Evolutionary conservation across 2,797 vertebrate genomes (phyloP), one percentile per base, ranked within the genome.

Genomic region (Chanos chanos): DNA sequence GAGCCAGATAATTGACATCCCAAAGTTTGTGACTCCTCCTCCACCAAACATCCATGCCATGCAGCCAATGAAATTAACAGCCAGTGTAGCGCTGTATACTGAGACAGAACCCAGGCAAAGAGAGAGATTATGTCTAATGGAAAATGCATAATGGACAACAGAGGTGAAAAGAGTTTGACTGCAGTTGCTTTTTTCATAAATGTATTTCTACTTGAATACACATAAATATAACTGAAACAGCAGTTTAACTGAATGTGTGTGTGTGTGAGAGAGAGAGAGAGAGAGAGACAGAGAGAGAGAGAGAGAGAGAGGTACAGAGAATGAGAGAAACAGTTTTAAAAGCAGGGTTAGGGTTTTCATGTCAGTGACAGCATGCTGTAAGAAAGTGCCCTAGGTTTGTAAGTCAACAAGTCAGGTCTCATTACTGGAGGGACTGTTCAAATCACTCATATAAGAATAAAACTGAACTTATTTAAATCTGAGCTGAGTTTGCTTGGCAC

Each of bases 11-110:
- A 99, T 93, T 71, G 97, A 90, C 86, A 99, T 88, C 77, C 96
- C 96, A 80, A 99, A 98, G 89, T 99, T 98, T 74, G 93, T 92
- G 52, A 95, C 94, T 72, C 94, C 94, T 9, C 96, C 97, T 58
- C 97, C 97, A 68, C 92, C 95, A 75, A 98, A 95, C 92, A 98
- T 93, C 97, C 97, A 99, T 7, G 89, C 94, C 75, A 99, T 91
- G 86, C 95, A 99, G 85, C 92, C 95, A 59, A 98, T 76, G 71
- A 99, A 92, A 87, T 99, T 99, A 82, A 98, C 94, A 2, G 85
- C 92, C 74, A 99, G 87, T 39, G 97, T 99, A 70, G 85, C 91
- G 66, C 91, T 89, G 76, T 99, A 94, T 85, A 98, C 97, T 99
- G 90, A 55, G 21, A 3, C 15, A 18, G 25, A 10, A 22, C 13